Percentiles rank a stretch among this genome's conserved stretches.
phyloP scores from a whole-genome alignment of 2,113 vertebrate species.

The Tinamus guttatus region DNA sequence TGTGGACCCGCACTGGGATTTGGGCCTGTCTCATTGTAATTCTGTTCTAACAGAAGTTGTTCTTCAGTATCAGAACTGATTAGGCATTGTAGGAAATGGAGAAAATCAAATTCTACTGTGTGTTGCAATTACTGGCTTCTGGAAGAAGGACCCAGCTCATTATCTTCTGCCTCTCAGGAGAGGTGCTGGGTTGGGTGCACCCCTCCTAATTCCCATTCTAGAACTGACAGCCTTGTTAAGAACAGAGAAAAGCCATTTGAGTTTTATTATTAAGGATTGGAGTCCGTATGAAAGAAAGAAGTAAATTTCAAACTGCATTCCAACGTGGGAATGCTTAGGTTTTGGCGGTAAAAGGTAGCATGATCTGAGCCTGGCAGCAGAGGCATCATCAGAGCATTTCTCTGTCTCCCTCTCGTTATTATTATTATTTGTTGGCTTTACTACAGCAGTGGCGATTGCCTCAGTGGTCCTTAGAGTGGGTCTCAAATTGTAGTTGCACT shows the following conservation, averaged over 20 bases:
- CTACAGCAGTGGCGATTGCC: background rate
- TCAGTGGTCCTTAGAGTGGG: background rate
- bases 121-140: background rate
- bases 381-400: background rate
- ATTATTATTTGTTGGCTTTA: background rate
- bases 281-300: background rate
- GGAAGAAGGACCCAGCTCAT: background rate
- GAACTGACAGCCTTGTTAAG: background rate
- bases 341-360: background rate
- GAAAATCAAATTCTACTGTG: background rate
- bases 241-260: background rate
- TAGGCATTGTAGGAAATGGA: background rate
- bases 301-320: background rate
- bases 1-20: background rate
- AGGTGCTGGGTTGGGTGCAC: background rate
- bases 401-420: background rate
- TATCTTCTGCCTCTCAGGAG: background rate
- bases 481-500: background rate
- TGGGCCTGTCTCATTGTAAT: fast-evolving
- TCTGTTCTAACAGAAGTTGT: background rate
- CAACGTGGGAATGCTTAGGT: background rate
- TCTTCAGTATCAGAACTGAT: background rate
- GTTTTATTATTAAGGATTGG: background rate
- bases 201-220: background rate
- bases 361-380: background rate